Evolutionary conservation across 2,113 vertebrate genomes (phyloP).

Genomic region (Leucosticte australis): DNA sequence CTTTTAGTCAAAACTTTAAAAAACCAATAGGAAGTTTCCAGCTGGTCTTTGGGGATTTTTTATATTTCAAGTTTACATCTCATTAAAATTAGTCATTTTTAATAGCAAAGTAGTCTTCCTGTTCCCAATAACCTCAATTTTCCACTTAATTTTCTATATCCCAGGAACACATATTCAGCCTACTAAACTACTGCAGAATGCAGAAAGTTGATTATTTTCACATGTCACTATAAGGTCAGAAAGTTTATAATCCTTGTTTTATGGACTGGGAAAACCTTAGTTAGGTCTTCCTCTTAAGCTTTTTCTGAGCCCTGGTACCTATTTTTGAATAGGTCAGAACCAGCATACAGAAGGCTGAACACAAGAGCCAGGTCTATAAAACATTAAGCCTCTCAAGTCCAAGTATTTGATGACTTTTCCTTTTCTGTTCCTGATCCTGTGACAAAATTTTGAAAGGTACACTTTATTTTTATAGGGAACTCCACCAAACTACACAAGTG

Average conservation of each 20-base stretch:
- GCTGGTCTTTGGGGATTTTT: not conserved
- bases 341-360: not conserved
- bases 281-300: not conserved
- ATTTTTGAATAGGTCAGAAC: not conserved
- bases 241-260: not conserved
- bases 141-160: not conserved
- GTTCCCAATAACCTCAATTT: not conserved
- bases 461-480: not conserved
- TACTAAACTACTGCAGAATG: not conserved
- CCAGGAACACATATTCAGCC: not conserved
- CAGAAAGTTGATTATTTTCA: not conserved
- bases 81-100: not conserved
- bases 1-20: not conserved
- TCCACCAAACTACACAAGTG: rapidly evolving
- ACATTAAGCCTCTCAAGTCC: not conserved
- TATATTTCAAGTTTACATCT: not conserved
- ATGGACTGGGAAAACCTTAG: not conserved
- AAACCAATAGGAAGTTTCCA: not conserved
- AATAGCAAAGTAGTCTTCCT: not conserved
- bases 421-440: not conserved
- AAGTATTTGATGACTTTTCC: not conserved
- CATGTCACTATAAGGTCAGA: not conserved
- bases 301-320: not conserved
- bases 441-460: not conserved
- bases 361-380: not conserved